phyloP scores from a whole-genome alignment of 2,113 vertebrate species.

The Ptychochromis oligacanthus region DNA sequence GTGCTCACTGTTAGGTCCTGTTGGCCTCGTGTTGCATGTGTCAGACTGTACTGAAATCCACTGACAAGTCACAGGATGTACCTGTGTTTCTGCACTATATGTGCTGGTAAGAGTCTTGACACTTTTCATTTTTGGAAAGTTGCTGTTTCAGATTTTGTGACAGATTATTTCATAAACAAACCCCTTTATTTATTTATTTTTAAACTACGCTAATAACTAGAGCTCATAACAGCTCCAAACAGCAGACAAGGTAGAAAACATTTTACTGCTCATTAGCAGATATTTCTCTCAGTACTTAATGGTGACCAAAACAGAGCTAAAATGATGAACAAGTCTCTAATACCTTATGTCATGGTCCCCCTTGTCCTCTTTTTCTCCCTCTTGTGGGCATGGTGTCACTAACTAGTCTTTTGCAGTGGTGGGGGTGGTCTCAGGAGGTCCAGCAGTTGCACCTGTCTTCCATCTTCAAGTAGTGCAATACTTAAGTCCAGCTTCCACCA shows the following conservation, averaged over 20 bases:
- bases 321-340: not conserved
- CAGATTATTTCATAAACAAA: not conserved
- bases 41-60: constrained; percentile 19
- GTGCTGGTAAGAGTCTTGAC: not conserved
- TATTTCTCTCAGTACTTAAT: not conserved
- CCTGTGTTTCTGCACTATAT: constrained; percentile 13
- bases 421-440: not conserved
- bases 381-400: not conserved
- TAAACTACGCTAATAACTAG: not conserved
- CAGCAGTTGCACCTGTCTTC: not conserved
- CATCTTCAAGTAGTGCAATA: not conserved
- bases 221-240: not conserved
- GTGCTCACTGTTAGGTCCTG: constrained; percentile 5
- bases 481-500: not conserved
- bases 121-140: not conserved
- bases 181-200: not conserved
- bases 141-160: not conserved
- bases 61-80: constrained; percentile 16
- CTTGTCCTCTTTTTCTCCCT: not conserved
- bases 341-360: not conserved
- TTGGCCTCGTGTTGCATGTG: not conserved
- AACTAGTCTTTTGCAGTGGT: not conserved
- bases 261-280: not conserved
- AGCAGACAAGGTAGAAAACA: not conserved
- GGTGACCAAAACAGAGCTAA: not conserved